A percentile compares a stretch with the other conserved stretches of the same genome.
These are phyloP conservation scores for Danio aesculapii DNA, from an alignment of 2,797 vertebrate genomes.

Conservation along the genomic window DNA sequence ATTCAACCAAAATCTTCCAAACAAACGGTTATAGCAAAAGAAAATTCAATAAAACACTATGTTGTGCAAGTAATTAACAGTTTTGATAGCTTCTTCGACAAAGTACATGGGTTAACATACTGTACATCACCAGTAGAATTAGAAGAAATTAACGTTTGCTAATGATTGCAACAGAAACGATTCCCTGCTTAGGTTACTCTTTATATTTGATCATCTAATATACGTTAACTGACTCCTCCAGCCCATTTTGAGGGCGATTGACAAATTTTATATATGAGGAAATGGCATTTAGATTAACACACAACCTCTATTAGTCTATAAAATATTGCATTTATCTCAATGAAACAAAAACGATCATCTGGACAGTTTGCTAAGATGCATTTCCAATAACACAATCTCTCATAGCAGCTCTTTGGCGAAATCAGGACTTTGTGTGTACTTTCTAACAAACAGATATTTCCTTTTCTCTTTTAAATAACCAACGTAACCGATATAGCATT, in stretches of 20 bases:
- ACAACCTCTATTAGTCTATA: conserved; percentile 1
- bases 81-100: conserved; percentile 7
- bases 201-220: conserved; percentile 1
- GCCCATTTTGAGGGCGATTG: background rate
- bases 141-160: background rate
- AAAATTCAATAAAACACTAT: background rate
- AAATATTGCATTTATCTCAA: background rate
- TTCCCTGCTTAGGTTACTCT: conserved; percentile 27
- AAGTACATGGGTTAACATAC: conserved; percentile 33
- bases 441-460: background rate
- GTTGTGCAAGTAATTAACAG: conserved; percentile 14
- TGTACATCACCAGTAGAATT: conserved; percentile 35
- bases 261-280: background rate
- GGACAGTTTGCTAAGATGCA: conserved; percentile 21
- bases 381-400: conserved; percentile 6
- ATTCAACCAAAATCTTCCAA: conserved; percentile 26
- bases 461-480: background rate
- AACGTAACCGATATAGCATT: background rate
- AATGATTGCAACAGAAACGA: conserved; percentile 70
- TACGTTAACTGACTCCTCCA: background rate
- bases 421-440: background rate
- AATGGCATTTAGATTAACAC: conserved; percentile 23
- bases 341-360: background rate
- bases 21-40: background rate
- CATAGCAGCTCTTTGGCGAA: conserved; percentile 16